Evolutionary conservation across 2,888 invertebrate species (phyloP).

Genomic region (Tinea pellionella): DNA sequence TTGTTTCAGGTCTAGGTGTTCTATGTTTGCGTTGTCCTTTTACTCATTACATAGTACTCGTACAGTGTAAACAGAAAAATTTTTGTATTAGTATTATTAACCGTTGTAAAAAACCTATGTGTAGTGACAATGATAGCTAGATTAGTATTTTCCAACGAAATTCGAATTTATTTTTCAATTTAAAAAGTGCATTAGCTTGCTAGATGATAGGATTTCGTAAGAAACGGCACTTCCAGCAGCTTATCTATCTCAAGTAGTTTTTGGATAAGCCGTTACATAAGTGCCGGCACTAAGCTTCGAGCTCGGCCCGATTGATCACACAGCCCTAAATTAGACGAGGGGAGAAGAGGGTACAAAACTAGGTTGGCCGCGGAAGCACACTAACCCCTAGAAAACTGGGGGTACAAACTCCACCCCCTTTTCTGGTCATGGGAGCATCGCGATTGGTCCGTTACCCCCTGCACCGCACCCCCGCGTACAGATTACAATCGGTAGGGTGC

Average conservation of each 20-base stretch:
- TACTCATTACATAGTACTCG: too few relatives aligned
- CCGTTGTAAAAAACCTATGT: too few relatives aligned
- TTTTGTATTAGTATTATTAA: too few relatives aligned
- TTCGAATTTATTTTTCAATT: not conserved
- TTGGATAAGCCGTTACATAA: conserved; percentile 7
- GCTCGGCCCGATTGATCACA: conserved; percentile 10
- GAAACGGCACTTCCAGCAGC: not conserved
- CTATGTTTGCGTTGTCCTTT: too few relatives aligned
- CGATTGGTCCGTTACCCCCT: conserved; percentile 57
- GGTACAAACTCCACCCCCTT: conserved; percentile 70
- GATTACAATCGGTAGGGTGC: conserved; percentile 69
- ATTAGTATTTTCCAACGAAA: too few relatives aligned
- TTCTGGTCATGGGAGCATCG: conserved; percentile 67
- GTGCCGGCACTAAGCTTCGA: not conserved
- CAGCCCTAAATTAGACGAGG: conserved; percentile 65
- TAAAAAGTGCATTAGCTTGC: not conserved
- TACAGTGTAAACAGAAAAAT: too few relatives aligned
- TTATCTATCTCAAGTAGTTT: not conserved
- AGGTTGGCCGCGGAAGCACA: conserved; percentile 70
- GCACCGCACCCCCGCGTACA: conserved; percentile 61
- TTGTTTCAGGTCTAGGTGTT: too few relatives aligned
- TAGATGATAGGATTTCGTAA: not conserved
- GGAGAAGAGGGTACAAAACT: conserved; percentile 45
- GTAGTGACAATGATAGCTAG: too few relatives aligned
- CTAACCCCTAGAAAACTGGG: conserved; percentile 71